A percentile compares a stretch with the other conserved stretches of the same genome.
Evolutionary conservation across 2,113 vertebrate species (phyloP).

Genomic region (Tychaedon coryphoeus): DNA sequence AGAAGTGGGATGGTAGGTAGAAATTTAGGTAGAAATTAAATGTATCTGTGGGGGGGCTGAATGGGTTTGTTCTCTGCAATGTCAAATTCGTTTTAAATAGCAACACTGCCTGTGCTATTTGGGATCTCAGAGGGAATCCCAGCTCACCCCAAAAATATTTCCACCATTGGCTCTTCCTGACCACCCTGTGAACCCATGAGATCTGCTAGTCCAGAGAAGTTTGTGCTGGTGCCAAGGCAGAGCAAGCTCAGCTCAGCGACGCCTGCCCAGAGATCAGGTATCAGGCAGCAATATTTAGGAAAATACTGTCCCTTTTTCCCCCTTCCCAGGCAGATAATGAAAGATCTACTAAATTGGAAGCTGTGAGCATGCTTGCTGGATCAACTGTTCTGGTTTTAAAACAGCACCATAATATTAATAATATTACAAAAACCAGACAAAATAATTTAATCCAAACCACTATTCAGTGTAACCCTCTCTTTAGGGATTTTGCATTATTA

Average conservation of each 20-base stretch:
- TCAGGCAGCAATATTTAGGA: not conserved
- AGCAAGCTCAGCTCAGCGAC: not conserved
- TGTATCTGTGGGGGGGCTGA: not conserved
- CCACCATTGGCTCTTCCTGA: not conserved
- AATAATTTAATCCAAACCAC: not conserved
- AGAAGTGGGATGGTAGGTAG: not conserved
- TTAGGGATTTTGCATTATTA: not conserved
- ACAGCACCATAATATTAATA: not conserved
- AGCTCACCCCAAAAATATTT: conserved; percentile 10
- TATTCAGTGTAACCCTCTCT: not conserved
- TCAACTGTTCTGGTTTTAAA: not conserved
- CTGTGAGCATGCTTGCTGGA: rapidly evolving
- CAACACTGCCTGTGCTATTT: not conserved
- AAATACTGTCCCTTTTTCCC: not conserved
- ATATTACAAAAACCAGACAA: not conserved
- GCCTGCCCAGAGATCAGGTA: not conserved
- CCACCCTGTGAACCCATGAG: conserved; percentile 25
- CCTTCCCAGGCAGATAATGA: not conserved
- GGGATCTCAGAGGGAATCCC: not conserved
- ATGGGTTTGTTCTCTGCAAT: not conserved
- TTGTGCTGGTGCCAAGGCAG: conserved; percentile 20
- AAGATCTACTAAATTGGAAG: not conserved
- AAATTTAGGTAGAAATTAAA: not conserved
- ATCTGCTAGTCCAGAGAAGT: conserved; percentile 27
- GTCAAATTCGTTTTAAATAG: not conserved